phyloP scores from a whole-genome alignment of 2,797 vertebrate genomes.

The Prunella strophiata region DNA sequence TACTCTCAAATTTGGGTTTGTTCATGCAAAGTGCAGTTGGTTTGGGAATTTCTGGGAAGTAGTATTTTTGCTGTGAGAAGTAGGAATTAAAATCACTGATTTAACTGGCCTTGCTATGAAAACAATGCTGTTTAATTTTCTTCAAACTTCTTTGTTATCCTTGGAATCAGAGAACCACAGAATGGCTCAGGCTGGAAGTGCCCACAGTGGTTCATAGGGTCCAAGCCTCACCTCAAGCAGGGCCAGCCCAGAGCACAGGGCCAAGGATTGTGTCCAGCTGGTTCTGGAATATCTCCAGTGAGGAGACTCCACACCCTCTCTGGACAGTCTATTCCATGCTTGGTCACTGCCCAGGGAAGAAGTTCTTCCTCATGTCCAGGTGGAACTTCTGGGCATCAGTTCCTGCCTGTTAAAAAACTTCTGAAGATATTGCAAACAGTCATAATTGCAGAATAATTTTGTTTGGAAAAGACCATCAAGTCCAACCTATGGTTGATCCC shows the following conservation, averaged over 20 bases:
- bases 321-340: background rate
- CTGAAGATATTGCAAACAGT: background rate
- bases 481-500: background rate
- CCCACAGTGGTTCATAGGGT: background rate
- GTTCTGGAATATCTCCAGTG: background rate
- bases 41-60: background rate
- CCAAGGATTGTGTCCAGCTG: background rate
- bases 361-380: background rate
- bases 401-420: background rate
- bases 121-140: background rate
- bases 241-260: background rate
- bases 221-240: background rate
- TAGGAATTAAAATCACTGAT: background rate
- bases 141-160: background rate
- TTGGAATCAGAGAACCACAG: background rate
- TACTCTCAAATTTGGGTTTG: background rate
- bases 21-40: background rate
- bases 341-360: accelerated
- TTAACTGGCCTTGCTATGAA: background rate
- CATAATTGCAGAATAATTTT: background rate
- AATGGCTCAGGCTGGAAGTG: background rate
- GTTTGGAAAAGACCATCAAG: background rate
- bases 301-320: background rate
- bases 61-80: background rate
- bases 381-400: background rate